Base-by-base conservation (phyloP, 1,140 invertebrate species). In the Drosophila novamexicana region DNA sequence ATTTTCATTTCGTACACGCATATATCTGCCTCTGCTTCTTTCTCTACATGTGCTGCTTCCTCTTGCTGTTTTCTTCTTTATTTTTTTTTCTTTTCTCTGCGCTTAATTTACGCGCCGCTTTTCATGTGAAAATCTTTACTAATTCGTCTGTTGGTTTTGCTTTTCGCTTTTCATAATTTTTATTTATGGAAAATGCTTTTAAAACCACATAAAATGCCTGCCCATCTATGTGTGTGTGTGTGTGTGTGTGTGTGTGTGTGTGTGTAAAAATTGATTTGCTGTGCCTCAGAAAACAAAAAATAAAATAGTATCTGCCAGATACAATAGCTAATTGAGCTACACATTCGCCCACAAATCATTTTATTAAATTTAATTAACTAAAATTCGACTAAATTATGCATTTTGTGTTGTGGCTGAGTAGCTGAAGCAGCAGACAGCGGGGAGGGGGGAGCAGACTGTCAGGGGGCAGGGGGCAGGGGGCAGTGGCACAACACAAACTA, bases 141-240 rank as follows among this genome's bases (percentile, higher is more conserved):
- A 89, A 89, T 90, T 81, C 84, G 80, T 89, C 84, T 88, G 84
- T 78, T 82, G 67, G 76, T 54, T 66, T 66, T 56, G 50, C 68
- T 64, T 69, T 67, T 59, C 18, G 70, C 34, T 81, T 89, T 84
- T 89, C 85, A 90, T 84, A 89, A 81, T 84, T 89, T 89, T 79
- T 79, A 89, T 89, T 89, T 89, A 89, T 89, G 85, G 84, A 90
- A 89, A 89, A 89, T 84, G 85, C 85, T 89, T 89, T 89, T 89
- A 89, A 89, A 89, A 79, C 64, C 77, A 65, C 80, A 89, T 89
- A 84, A 89, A 84, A n/a, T 54, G 52, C 32, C 40, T 5, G 10
- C 36, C 7, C 36, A 37, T 32, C 22, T 45, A 12, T 18, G 12
- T 14, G n/a, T n/a, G 45, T 34, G 16, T 57, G 54, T 44, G 6